Evolutionary conservation across 1,140 invertebrate species (phyloP).

Genomic region (Calephelis nemesis): DNA sequence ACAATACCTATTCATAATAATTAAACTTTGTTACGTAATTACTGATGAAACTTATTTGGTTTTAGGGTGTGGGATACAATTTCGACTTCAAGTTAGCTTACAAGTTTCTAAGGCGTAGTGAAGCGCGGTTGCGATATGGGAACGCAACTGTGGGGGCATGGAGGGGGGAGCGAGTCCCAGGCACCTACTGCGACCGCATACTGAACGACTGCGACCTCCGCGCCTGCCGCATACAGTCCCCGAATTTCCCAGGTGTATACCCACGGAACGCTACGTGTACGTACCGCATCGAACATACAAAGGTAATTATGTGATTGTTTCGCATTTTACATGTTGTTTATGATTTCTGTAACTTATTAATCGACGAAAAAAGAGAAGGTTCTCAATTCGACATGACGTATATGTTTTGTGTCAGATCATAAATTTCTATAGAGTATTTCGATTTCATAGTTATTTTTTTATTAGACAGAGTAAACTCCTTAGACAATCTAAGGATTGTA

Average conservation of each 20-base stretch:
- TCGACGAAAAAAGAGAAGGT: too few relatives aligned
- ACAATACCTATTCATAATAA: slow-evolving; percentile 16
- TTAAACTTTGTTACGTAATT: slow-evolving; percentile 14
- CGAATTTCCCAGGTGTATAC: slow-evolving; percentile 92
- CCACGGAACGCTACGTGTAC: slow-evolving; percentile 91
- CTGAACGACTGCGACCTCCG: slow-evolving; percentile 84
- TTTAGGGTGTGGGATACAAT: slow-evolving; percentile 86
- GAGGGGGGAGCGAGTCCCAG: slow-evolving; percentile 84
- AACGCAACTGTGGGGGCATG: slow-evolving; percentile 85
- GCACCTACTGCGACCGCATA: slow-evolving; percentile 89
- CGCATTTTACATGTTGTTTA: not conserved
- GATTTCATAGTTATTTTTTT: too few relatives aligned
- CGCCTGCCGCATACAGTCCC: slow-evolving; percentile 88
- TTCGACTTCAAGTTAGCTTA: slow-evolving; percentile 91
- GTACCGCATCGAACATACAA: slow-evolving; percentile 86
- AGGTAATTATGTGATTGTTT: slow-evolving; percentile 45
- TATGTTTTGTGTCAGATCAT: too few relatives aligned
- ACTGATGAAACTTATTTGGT: slow-evolving; percentile 27
- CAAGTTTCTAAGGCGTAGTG: slow-evolving; percentile 87
- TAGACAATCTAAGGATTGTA: too few relatives aligned
- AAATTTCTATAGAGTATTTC: too few relatives aligned
- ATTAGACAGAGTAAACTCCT: too few relatives aligned
- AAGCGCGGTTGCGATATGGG: slow-evolving; percentile 88
- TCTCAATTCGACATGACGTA: too few relatives aligned
- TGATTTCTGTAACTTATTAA: not conserved